Evolutionary conservation across 2,888 invertebrate genomes (phyloP).

Genomic region (Dicycla oo): DNA sequence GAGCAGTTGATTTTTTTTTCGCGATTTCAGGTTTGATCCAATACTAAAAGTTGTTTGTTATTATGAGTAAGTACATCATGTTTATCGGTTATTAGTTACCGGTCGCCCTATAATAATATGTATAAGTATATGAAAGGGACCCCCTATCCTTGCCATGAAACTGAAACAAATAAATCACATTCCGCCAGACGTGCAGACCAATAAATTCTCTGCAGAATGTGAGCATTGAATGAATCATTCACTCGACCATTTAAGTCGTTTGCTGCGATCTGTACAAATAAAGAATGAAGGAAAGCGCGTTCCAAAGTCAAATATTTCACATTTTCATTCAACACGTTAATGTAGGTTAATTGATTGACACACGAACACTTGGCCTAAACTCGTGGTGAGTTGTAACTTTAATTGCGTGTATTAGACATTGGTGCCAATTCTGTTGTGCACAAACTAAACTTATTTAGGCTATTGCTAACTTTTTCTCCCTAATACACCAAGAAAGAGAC

Average conservation of each 20-base stretch:
- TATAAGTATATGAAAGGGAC: no score
- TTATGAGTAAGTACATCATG: no score
- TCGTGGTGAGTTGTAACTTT: constrained; percentile 26
- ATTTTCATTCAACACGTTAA: constrained; percentile 61
- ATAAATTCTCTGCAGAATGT: constrained; percentile 26
- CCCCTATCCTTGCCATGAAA: constrained; percentile 5
- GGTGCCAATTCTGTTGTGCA: no score
- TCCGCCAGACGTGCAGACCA: background rate
- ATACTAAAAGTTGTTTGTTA: no score
- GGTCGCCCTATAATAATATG: no score
- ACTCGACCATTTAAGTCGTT: constrained; percentile 1
- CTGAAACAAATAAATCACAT: constrained; percentile 19
- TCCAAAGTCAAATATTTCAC: constrained; percentile 61
- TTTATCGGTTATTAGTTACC: no score
- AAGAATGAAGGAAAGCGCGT: constrained; percentile 61
- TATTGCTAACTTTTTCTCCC: no score
- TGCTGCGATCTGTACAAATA: constrained; percentile 13
- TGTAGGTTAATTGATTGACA: constrained; percentile 61
- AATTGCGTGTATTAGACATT: constrained; percentile 33
- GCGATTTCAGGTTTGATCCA: no score
- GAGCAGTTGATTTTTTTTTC: no score
- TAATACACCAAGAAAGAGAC: no score
- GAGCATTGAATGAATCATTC: constrained; percentile 37
- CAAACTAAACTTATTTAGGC: no score
- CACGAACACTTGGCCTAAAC: constrained; percentile 54